Base-by-base conservation (phyloP, 2,888 invertebrate genomes). In the Andricus quercusramuli region DNA sequence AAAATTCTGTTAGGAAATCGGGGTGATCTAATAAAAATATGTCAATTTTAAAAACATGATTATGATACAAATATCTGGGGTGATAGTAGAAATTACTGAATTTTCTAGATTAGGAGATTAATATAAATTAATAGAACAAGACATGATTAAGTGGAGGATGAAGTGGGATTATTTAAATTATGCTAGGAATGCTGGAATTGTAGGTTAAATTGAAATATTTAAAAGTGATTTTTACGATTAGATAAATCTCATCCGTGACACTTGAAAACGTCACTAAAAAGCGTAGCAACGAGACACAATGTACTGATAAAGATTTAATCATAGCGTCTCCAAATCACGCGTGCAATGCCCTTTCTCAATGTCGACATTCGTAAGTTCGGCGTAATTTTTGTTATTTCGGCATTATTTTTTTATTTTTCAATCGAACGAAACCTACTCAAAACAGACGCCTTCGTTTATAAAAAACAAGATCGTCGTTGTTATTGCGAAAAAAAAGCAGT, bases 291-390 rank as follows among this genome's bases (percentile, higher is more conserved):
- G 62, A 25, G 15, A 62, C 25, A 25, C 17, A 29, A 15, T 64
- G 9, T 29, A 8, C 29, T 29, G 64, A 64, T 64, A 64, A 64
- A 64, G 29, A 64, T 64, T 64, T 64, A 64, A 64, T 64, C 64
- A 4, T 4, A 64, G 64, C 25, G 13, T 13, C 29, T 64, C 64
- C 6, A 29, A 64, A 64, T 64, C 64, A 64, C 15, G 64, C 25
- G 64, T 17, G 17, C 29, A 64, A 64, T 29, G 29, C 29, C 64
- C 64, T 29, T 64, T 47, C 47, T 17, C 47, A 47, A 47, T 47
- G 47, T 47, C 47, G 47, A 47, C 47, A 47, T 47, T 47, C 17
- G 47, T 17, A 47, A 47, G 17, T 17, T 47, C 44, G 15, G 17
- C 17, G 47, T 47, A 4, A 47, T 17, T 47, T 47, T 64, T 17